A percentile compares a stretch with the other conserved stretches of the same genome.
Conservation (phyloP, 2,113 vertebrate species). For the Eurypyga helias region DNA sequence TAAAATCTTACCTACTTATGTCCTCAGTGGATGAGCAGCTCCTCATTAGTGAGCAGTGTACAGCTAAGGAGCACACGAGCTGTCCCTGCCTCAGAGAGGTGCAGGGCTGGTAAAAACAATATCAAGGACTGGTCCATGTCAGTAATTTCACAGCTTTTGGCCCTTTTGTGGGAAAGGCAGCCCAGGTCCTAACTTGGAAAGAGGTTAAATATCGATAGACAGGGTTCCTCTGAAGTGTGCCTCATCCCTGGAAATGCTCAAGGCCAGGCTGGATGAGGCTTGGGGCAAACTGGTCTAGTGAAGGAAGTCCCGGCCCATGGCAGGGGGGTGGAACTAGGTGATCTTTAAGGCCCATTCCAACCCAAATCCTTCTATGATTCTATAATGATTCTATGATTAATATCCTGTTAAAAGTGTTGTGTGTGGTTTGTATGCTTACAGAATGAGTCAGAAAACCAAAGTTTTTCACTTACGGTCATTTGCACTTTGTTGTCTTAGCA, state of each 20-base stretch:
- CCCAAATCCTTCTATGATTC: no score
- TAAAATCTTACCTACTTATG: background rate
- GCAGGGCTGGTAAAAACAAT: background rate
- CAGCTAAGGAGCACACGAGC: background rate
- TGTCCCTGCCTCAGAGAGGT: background rate
- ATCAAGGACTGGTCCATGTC: background rate
- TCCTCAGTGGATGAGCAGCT: background rate
- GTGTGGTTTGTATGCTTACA: background rate
- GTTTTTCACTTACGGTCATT: background rate
- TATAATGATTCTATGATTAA: background rate
- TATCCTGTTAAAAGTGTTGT: background rate
- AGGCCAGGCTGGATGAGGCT: no score
- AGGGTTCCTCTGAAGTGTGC: background rate
- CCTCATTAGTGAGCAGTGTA: accelerated
- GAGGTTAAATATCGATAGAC: background rate
- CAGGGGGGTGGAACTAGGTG: no score
- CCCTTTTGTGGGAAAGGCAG: background rate
- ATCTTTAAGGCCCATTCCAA: no score
- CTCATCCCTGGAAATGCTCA: no score
- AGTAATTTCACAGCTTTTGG: background rate
- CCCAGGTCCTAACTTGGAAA: background rate
- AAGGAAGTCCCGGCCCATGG: no score
- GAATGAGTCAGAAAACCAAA: background rate
- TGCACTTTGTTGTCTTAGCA: background rate
- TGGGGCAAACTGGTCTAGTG: no score